A percentile compares a stretch with the other conserved stretches of the same genome.
Evolutionary conservation across 1,140 invertebrate species (phyloP).

Genomic region (Eriosoma lanigerum): DNA sequence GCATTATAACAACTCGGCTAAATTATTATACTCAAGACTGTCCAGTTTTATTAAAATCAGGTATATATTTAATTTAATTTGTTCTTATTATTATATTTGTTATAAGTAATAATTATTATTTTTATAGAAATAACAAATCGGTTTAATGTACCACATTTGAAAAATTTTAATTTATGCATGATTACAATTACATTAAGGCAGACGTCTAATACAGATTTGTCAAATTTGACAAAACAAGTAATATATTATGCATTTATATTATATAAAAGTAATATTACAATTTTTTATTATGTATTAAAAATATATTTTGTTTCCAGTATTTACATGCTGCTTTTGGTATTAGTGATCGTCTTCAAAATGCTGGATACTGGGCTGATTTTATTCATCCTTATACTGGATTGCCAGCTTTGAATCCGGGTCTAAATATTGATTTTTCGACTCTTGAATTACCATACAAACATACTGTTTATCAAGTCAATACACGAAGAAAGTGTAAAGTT

Average conservation of each 20-base stretch:
- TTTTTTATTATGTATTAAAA: not conserved
- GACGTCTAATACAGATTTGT: conserved; percentile 18
- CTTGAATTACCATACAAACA: conserved; percentile 46
- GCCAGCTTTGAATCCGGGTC: conserved; percentile 58
- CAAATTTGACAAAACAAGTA: conserved; percentile 46
- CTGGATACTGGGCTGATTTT: conserved; percentile 70
- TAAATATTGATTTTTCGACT: conserved; percentile 60
- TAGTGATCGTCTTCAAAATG: conserved; percentile 57
- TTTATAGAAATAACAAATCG: conserved; percentile 22
- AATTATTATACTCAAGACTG: conserved; percentile 46
- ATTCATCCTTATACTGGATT: conserved; percentile 68
- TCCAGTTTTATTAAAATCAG: conserved; percentile 42
- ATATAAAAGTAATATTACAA: not conserved
- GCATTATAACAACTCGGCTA: conserved; percentile 34
- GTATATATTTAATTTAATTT: not conserved
- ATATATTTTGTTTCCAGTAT: conserved; percentile 55
- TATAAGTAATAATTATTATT: not conserved
- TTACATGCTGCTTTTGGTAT: conserved; percentile 58
- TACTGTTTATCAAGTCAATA: conserved; percentile 40
- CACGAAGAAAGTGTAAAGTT: conserved; percentile 34
- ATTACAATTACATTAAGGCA: conserved; percentile 38
- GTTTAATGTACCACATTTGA: conserved; percentile 44
- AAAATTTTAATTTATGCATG: conserved; percentile 22
- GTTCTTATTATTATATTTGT: not conserved
- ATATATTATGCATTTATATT: not conserved